Evolutionary conservation across 2,797 vertebrate genomes (phyloP).

Genomic region (Leptoclinus maculatus): DNA sequence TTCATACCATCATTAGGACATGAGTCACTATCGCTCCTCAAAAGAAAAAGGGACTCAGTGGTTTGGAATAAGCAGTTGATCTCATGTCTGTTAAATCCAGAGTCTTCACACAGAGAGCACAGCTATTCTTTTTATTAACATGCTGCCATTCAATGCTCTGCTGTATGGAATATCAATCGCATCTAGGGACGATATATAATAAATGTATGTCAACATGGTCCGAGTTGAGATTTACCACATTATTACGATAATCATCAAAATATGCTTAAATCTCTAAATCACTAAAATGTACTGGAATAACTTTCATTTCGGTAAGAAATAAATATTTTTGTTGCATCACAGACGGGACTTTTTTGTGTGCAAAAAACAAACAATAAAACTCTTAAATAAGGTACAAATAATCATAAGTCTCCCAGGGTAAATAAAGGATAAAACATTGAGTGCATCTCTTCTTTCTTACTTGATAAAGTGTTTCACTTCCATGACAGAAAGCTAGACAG

Average conservation of each 20-base stretch:
- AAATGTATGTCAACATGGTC: not conserved
- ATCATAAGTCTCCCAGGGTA: not conserved
- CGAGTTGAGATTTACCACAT: not conserved
- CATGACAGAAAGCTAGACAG: not conserved
- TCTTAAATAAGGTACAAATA: not conserved
- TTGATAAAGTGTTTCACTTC: not conserved
- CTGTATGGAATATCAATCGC: slow-evolving; percentile 12
- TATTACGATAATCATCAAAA: too few species aligned
- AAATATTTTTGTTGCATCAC: not conserved
- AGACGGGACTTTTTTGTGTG: too few species aligned
- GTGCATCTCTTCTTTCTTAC: not conserved
- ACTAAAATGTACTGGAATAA: not conserved
- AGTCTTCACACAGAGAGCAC: not conserved
- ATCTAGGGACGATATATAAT: not conserved
- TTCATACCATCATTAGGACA: slow-evolving; percentile 13
- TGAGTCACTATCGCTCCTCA: slow-evolving; percentile 30
- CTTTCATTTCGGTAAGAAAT: not conserved
- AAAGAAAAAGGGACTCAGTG: slow-evolving; percentile 9
- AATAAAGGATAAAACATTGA: not conserved
- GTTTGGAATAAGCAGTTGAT: slow-evolving; percentile 2
- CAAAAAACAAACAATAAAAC: not conserved
- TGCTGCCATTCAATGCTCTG: not conserved
- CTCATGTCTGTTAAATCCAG: slow-evolving; percentile 15
- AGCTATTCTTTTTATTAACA: slow-evolving; percentile 11
- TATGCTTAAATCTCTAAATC: too few species aligned